Base-by-base conservation (phyloP, 2,888 invertebrate genomes). In the Torymus auratus region DNA sequence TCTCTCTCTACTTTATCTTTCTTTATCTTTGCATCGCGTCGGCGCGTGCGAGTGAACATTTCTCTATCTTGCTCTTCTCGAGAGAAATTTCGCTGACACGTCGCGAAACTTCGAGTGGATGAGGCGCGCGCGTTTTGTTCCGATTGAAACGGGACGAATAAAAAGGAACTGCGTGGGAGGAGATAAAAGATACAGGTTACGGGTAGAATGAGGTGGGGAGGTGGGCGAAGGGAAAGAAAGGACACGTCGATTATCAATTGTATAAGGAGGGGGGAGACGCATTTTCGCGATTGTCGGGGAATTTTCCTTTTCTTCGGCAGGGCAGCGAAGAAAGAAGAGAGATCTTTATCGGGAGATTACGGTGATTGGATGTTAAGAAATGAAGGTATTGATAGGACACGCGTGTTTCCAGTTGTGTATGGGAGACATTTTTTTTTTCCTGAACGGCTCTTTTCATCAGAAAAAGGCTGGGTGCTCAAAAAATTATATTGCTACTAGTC, bases 51-150 rank as follows among this genome's bases (percentile, higher is more conserved):
- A 41, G 7, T 5, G 41, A 41, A 61, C 15, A 53, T 55, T 28
- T 65, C 64, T 69, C 65, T 41, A 41, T 50, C 23, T 60, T 23
- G 60, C 60, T 64, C 20, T 69, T 62, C 65, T 71, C 52, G 70
- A 69, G 23, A 15, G 64, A 64, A 80, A 82, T 82, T 82, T 69
- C 65, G 82, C 76, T 80, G 82, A 82, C 78, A 78, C 74, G 68
- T 80, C 71, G 41, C 41, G 74, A 72, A 78, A 82, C 71, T 78
- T 80, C n/a, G 69, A 77, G 80, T 70, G 72, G 77, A 77, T 67
- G 68, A 80, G 77, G 65, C 77, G 77, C 28, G 28, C 41, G 41
- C 41, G 41, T 41, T 78, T 80, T 76, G 52, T 65, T 78, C 78
- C 77, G 71, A 80, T 80, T 80, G 80, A 82, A 80, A 82, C 67